phyloP scores from a whole-genome alignment of 1,140 invertebrate genomes.

The Lepidotrigona ventralis region DNA sequence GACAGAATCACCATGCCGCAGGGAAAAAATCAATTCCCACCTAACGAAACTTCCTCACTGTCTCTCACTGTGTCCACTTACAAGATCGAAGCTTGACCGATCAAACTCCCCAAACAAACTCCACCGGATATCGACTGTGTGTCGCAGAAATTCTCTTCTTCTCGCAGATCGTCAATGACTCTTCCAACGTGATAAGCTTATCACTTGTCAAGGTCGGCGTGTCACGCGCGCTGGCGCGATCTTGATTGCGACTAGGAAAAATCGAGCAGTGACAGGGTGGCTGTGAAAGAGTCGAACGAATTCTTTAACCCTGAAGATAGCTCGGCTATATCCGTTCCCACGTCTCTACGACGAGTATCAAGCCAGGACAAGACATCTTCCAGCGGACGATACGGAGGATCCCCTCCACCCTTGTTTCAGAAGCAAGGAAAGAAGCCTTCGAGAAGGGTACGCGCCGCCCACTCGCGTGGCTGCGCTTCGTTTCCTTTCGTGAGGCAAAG shows the following conservation, averaged over 20 bases:
- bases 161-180: background rate
- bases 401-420: conserved; percentile 23
- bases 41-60: background rate
- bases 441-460: conserved; percentile 71
- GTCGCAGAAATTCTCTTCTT: background rate
- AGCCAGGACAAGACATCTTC: conserved; percentile 33
- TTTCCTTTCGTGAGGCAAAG: conserved; percentile 20
- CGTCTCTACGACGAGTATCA: conserved; percentile 58
- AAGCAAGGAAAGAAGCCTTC: conserved; percentile 35
- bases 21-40: no score
- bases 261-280: background rate
- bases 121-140: background rate
- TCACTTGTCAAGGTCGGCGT: background rate
- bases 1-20: background rate
- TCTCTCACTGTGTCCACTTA: background rate
- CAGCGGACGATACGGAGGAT: conserved; percentile 32
- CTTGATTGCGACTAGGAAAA: conserved; percentile 25
- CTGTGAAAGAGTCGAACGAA: conserved; percentile 5
- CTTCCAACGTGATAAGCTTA: conserved; percentile 3
- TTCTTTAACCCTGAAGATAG: conserved; percentile 64
- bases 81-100: background rate
- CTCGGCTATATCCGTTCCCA: conserved; percentile 39
- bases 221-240: conserved; percentile 33
- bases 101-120: background rate
- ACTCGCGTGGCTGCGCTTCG: conserved; percentile 75